Evolutionary conservation across 2,113 vertebrate genomes (phyloP).

Genomic region (Cairina moschata): DNA sequence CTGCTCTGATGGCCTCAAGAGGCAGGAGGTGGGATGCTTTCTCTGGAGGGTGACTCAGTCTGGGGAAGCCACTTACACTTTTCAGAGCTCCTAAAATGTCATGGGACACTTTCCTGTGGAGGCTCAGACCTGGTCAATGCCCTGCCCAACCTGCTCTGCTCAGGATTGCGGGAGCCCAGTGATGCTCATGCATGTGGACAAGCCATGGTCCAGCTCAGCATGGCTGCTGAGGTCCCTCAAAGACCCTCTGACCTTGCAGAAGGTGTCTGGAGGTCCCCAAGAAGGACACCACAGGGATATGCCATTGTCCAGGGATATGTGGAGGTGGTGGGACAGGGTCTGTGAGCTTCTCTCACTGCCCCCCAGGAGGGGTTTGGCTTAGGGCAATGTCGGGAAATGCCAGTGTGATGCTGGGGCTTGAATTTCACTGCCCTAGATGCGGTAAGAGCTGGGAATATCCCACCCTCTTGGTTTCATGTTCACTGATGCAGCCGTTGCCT

Average conservation of each 20-base stretch:
- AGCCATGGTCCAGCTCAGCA: not conserved
- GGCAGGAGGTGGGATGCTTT: not conserved
- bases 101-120: not conserved
- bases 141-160: not conserved
- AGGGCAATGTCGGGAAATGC: rapidly evolving
- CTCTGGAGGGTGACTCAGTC: not conserved
- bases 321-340: not conserved
- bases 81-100: not conserved
- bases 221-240: rapidly evolving
- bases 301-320: rapidly evolving
- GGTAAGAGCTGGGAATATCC: not conserved
- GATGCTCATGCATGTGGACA: not conserved
- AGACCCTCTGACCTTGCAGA: not conserved
- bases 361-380: too few relatives aligned
- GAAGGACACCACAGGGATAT: rapidly evolving
- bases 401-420: not conserved
- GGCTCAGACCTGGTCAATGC: rapidly evolving
- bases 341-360: not conserved
- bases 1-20: not conserved
- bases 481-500: not conserved
- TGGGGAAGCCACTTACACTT: not conserved
- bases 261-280: not conserved
- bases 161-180: rapidly evolving
- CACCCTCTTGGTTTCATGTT: not conserved
- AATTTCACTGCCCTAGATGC: not conserved